Conservation (phyloP, 2,113 vertebrate species). For the Hiodon alosoides region DNA sequence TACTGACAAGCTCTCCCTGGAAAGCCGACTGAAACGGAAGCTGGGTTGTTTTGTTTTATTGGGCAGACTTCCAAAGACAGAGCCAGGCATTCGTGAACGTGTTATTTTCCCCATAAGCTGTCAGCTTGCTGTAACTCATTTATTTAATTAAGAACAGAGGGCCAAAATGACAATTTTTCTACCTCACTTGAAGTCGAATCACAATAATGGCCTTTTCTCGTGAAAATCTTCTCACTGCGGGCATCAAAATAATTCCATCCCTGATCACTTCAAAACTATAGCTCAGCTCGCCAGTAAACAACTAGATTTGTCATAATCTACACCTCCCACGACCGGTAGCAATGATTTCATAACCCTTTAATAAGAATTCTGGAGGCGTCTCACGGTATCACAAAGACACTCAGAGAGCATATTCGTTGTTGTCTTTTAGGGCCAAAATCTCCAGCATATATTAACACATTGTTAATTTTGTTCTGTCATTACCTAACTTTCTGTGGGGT, state of each 20-base stretch:
- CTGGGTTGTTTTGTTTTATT: background rate
- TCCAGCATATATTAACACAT: no score
- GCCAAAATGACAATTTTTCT: slow-evolving; percentile 17
- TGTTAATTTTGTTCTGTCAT: no score
- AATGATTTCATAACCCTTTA: background rate
- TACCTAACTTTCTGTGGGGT: no score
- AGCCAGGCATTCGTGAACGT: background rate
- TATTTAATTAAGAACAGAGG: slow-evolving; percentile 15
- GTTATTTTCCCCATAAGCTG: slow-evolving; percentile 16
- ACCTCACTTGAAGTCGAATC: slow-evolving; percentile 10
- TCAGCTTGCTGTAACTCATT: slow-evolving; percentile 8
- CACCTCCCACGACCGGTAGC: background rate
- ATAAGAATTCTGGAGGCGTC: background rate
- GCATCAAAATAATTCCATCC: background rate
- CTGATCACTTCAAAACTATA: background rate
- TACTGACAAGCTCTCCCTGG: background rate
- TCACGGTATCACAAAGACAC: no score
- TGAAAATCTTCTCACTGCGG: background rate
- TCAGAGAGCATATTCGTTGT: no score
- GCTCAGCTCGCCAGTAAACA: background rate
- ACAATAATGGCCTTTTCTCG: background rate
- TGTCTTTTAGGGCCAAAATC: no score
- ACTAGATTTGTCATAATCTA: no score
- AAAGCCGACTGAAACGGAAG: background rate
- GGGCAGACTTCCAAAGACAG: background rate